These are phyloP conservation scores for Trisateles emortualis DNA, from an alignment of 2,888 invertebrate genomes.

Conservation along the genomic window DNA sequence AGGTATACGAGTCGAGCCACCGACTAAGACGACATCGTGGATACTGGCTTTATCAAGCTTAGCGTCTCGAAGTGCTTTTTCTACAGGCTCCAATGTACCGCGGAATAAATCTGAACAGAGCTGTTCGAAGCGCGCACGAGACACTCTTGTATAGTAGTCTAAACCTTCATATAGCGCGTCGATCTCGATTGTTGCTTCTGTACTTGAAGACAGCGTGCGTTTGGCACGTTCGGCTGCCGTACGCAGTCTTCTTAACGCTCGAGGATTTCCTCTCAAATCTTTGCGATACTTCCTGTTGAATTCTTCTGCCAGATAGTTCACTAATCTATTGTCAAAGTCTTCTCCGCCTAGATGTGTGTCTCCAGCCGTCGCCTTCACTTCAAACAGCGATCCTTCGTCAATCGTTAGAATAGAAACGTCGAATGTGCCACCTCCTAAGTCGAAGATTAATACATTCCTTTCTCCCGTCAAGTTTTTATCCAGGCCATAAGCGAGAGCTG, in stretches of 20 bases:
- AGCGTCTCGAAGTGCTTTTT: constrained; percentile 92
- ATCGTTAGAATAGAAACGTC: no score
- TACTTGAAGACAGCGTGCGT: no score
- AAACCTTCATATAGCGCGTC: constrained; percentile 91
- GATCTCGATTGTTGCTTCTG: constrained; percentile 66
- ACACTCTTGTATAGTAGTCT: constrained; percentile 89
- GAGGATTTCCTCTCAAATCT: constrained; percentile 88
- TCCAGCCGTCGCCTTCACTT: constrained; percentile 93
- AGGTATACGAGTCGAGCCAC: constrained; percentile 93
- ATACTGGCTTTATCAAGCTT: constrained; percentile 91
- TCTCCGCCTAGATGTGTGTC: constrained; percentile 94
- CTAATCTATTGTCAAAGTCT: constrained; percentile 89
- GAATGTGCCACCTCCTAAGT: no score
- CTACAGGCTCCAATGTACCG: constrained; percentile 91
- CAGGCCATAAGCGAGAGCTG: constrained; percentile 90
- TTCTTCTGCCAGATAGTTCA: constrained; percentile 89
- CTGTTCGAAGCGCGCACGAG: constrained; percentile 92
- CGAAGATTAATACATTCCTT: constrained; percentile 88
- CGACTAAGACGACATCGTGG: constrained; percentile 93
- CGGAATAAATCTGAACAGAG: constrained; percentile 90
- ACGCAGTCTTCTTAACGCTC: constrained; percentile 89
- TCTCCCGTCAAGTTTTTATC: constrained; percentile 89
- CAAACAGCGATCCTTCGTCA: constrained; percentile 90
- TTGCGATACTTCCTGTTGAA: constrained; percentile 90
- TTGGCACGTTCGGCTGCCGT: constrained; percentile 93